phyloP scores from a whole-genome alignment of 2,888 invertebrate species.

The Parasteatoda lunata region DNA sequence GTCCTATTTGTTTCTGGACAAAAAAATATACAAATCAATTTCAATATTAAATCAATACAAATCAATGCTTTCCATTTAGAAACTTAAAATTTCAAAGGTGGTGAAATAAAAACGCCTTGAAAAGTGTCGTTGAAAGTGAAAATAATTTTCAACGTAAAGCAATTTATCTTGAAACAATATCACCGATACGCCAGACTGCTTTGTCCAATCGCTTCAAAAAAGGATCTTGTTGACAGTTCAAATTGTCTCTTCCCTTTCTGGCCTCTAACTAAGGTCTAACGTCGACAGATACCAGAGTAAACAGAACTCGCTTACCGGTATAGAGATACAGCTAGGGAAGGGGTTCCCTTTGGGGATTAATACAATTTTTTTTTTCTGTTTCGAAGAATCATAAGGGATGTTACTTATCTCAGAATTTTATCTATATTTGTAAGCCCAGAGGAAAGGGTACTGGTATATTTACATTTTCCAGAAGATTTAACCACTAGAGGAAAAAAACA shows the following conservation, averaged over 20 bases:
- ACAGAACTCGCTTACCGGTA: conserved; percentile 38
- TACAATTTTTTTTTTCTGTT: conserved; percentile 13
- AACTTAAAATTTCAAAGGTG: too few relatives aligned
- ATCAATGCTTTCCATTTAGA: too few relatives aligned
- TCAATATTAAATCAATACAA: neutral
- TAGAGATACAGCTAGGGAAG: conserved; percentile 25
- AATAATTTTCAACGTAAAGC: too few relatives aligned
- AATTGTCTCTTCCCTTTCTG: conserved; percentile 27
- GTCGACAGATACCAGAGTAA: conserved; percentile 62
- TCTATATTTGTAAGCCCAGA: conserved; percentile 60
- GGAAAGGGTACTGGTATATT: conserved; percentile 55
- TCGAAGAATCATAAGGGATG: neutral
- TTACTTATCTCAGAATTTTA: conserved; percentile 33
- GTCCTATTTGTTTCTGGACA: neutral
- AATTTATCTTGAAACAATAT: too few relatives aligned
- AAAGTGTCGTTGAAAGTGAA: too few relatives aligned
- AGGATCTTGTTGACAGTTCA: conserved; percentile 49
- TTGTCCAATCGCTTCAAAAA: conserved; percentile 14
- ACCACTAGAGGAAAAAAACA: conserved; percentile 30
- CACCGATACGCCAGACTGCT: neutral
- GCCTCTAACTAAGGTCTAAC: conserved; percentile 56
- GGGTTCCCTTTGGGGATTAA: conserved; percentile 15
- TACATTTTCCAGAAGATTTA: conserved; percentile 27
- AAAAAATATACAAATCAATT: neutral
- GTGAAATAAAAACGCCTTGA: too few relatives aligned